phyloP scores from a whole-genome alignment of 2,113 vertebrate species.

The Cyphomyrus plagiostoma region DNA sequence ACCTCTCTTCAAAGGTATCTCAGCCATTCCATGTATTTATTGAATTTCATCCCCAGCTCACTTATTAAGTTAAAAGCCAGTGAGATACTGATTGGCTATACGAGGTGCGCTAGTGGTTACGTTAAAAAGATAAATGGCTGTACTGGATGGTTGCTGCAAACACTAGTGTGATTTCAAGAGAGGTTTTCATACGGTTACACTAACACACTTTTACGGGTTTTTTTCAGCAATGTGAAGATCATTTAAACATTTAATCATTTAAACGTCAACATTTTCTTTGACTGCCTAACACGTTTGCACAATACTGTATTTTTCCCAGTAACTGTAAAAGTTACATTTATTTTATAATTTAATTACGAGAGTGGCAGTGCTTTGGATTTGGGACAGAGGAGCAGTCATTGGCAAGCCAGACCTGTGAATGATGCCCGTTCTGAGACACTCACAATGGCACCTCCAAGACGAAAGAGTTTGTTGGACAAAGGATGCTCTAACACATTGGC shows the following conservation, averaged over 20 bases:
- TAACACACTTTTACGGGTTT: no score
- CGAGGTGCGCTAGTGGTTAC: no score
- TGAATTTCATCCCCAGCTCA: no score
- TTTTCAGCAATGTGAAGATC: no score
- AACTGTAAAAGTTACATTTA: not conserved
- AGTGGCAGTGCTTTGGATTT: not conserved
- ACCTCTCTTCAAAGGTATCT: no score
- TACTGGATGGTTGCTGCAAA: not conserved
- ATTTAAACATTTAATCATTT: no score
- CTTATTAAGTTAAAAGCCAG: no score
- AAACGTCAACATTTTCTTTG: no score
- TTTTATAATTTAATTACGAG: not conserved
- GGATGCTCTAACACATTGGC: not conserved
- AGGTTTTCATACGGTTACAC: no score
- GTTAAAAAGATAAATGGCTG: not conserved
- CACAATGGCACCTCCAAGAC: not conserved
- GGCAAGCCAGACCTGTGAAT: not conserved
- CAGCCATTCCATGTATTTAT: no score
- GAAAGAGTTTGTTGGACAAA: not conserved
- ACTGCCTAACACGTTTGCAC: not conserved
- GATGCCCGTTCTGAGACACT: not conserved
- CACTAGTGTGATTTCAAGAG: no score
- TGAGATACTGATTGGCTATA: no score
- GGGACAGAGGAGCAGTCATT: not conserved
- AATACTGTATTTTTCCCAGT: not conserved